Percentiles rank a stretch among this genome's conserved stretches.
phyloP scores from a whole-genome alignment of 1,140 invertebrate genomes.

The Caenorhabditis brenneri region DNA sequence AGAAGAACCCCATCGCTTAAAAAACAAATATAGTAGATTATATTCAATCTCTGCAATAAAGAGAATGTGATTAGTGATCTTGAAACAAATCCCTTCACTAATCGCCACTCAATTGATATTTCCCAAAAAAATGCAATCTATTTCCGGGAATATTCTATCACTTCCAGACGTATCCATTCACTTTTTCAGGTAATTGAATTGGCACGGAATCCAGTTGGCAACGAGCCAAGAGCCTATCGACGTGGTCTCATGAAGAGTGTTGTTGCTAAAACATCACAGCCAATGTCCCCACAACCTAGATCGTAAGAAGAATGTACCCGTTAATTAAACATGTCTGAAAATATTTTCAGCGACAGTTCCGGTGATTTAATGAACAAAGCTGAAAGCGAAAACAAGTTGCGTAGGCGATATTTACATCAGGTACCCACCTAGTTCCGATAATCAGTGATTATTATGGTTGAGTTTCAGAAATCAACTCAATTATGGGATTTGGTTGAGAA shows the following conservation, averaged over 20 bases:
- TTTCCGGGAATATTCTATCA: background rate
- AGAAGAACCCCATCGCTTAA: background rate
- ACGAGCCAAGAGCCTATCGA: slow-evolving; percentile 65
- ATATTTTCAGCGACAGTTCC: slow-evolving; percentile 32
- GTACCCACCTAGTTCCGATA: slow-evolving; percentile 1
- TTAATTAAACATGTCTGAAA: background rate
- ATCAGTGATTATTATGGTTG: background rate
- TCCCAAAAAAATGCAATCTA: slow-evolving; percentile 27
- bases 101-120: background rate
- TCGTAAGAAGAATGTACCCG: slow-evolving; percentile 16
- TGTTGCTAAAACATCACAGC: slow-evolving; percentile 61
- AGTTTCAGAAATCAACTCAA: slow-evolving; percentile 63
- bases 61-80: background rate
- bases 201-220: slow-evolving; percentile 62
- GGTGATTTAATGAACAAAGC: slow-evolving; percentile 47
- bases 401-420: slow-evolving; percentile 44
- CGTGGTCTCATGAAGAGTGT: slow-evolving; percentile 70
- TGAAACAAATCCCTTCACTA: background rate
- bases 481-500: slow-evolving; percentile 66
- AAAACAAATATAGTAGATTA: background rate
- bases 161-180: background rate
- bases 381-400: slow-evolving; percentile 38
- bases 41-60: background rate
- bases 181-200: slow-evolving; percentile 62
- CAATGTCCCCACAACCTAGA: slow-evolving; percentile 25